These are phyloP conservation scores for Xestia c-nigrum DNA, from an alignment of 2,888 invertebrate species.

Conservation along the genomic window DNA sequence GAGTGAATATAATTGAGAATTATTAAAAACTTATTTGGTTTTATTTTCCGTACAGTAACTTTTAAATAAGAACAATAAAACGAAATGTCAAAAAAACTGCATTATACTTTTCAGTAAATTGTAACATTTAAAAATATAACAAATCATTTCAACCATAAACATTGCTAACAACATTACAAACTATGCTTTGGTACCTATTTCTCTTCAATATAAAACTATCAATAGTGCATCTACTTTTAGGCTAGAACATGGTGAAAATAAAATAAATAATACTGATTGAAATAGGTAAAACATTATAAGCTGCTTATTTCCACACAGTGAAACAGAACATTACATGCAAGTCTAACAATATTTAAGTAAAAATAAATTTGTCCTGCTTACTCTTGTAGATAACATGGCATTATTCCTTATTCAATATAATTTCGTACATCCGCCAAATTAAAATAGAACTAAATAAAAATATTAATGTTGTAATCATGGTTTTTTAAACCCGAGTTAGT, in stretches of 20 bases:
- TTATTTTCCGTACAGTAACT: constrained; percentile 53
- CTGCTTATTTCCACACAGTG: constrained; percentile 16
- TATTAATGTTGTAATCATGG: constrained; percentile 1
- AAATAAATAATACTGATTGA: constrained; percentile 50
- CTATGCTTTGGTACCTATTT: constrained; percentile 32
- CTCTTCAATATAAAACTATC: constrained; percentile 7
- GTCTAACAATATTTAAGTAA: constrained; percentile 1
- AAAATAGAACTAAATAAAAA: neutral
- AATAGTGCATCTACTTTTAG: neutral
- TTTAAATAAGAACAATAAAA: constrained; percentile 41
- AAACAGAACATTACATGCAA: neutral
- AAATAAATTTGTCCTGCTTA: constrained; percentile 3
- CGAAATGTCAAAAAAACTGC: constrained; percentile 42
- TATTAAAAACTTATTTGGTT: constrained; percentile 75
- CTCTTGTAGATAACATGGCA: neutral
- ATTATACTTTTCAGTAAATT: constrained; percentile 37
- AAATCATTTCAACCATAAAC: constrained; percentile 25
- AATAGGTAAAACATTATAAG: constrained; percentile 21
- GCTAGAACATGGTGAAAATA: constrained; percentile 8
- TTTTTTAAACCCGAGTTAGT: constrained; percentile 8
- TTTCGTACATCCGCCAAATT: constrained; percentile 9
- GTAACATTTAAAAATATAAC: constrained; percentile 43
- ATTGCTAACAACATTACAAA: constrained; percentile 26
- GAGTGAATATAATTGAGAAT: constrained; percentile 88
- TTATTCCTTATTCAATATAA: constrained; percentile 1